Percentiles rank a stretch among this genome's conserved stretches.
Conservation (phyloP, 23 tunicate species). For the Halocynthia aurantium region DNA sequence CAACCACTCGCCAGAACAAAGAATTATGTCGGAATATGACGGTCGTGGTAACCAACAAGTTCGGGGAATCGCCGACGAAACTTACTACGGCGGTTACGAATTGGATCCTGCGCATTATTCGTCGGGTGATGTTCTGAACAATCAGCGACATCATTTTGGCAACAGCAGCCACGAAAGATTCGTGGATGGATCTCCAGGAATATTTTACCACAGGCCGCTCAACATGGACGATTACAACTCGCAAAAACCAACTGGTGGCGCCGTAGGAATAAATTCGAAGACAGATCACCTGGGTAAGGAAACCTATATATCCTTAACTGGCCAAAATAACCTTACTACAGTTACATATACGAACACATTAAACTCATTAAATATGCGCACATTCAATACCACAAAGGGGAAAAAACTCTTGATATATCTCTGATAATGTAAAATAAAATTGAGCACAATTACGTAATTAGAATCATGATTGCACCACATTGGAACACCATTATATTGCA, state of each 20-base stretch:
- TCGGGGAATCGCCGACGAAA: neutral
- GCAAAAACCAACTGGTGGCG: slow-evolving; percentile 29
- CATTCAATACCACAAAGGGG: too few relatives aligned
- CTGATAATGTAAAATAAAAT: too few relatives aligned
- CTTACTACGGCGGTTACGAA: slow-evolving; percentile 12
- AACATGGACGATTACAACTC: neutral
- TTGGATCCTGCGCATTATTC: neutral
- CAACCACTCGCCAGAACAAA: slow-evolving; percentile 34
- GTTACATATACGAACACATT: too few relatives aligned
- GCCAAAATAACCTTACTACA: too few relatives aligned
- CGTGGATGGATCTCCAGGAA: slow-evolving; percentile 24
- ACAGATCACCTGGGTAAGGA: slow-evolving; percentile 20
- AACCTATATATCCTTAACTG: too few relatives aligned
- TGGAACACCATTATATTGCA: too few relatives aligned
- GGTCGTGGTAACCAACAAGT: neutral
- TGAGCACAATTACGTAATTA: too few relatives aligned
- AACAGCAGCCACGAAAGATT: slow-evolving; percentile 15
- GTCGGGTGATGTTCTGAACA: neutral
- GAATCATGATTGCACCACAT: too few relatives aligned
- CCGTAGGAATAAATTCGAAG: slow-evolving; percentile 3
- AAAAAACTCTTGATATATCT: too few relatives aligned
- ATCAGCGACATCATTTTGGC: slow-evolving; percentile 10
- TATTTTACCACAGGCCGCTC: slow-evolving; percentile 11
- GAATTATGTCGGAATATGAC: slow-evolving; percentile 7
- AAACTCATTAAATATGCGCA: too few relatives aligned